These are phyloP conservation scores for Polietes domitor DNA, from an alignment of 2,888 invertebrate genomes.

Conservation along the genomic window DNA sequence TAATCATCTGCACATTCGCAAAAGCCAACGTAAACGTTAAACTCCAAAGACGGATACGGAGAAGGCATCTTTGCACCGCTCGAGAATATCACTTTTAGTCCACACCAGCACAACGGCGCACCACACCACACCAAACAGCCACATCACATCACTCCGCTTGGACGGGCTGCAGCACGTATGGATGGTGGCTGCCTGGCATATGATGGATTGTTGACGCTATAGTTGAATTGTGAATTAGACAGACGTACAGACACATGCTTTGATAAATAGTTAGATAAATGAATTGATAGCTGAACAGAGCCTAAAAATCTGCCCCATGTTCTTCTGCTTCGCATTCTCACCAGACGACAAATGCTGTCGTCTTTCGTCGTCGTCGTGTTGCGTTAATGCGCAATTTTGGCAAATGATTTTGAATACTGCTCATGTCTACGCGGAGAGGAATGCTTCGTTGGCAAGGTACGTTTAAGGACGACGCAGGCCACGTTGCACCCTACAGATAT, in stretches of 20 bases:
- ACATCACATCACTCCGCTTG: not conserved
- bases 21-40: not conserved
- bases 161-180: not conserved
- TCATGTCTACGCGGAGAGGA: conserved; percentile 3
- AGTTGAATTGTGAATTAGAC: conserved; percentile 50
- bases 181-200: conserved; percentile 40
- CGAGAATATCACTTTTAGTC: conserved; percentile 30
- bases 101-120: conserved; percentile 13
- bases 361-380: conserved; percentile 28
- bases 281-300: conserved; percentile 60
- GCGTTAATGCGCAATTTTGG: conserved; percentile 67
- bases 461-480: too few relatives aligned
- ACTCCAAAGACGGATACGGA: not conserved
- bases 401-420: conserved; percentile 65
- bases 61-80: not conserved
- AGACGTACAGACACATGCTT: conserved; percentile 52
- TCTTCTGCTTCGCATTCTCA: conserved; percentile 5
- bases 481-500: too few relatives aligned
- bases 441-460: too few relatives aligned
- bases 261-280: conserved; percentile 64
- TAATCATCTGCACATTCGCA: conserved; percentile 12
- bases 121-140: not conserved
- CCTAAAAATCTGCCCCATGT: conserved; percentile 42
- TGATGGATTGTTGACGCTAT: conserved; percentile 61
- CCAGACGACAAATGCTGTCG: conserved; percentile 37